A percentile compares a stretch with the other conserved stretches of the same genome.
Conservation (phyloP, 2,888 invertebrate genomes). For the Zootermopsis nevadensis region DNA sequence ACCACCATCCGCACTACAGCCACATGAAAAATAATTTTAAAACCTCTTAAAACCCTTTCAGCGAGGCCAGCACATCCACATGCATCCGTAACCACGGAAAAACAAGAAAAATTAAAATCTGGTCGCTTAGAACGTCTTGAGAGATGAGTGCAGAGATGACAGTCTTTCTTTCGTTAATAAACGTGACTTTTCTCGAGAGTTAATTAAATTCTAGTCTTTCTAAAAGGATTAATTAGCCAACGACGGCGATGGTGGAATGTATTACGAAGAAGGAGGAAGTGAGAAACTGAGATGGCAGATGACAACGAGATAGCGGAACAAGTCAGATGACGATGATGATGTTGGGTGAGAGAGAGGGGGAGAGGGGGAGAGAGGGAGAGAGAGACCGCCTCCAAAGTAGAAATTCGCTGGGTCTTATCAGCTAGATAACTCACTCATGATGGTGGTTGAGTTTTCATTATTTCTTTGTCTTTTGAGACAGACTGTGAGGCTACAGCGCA, state of each 20-base stretch:
- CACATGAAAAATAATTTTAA: background rate
- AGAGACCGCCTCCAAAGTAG: background rate
- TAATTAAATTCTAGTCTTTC: conserved; percentile 61
- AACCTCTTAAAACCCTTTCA: background rate
- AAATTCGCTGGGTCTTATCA: background rate
- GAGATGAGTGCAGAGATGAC: background rate
- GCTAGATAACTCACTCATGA: conserved; percentile 22
- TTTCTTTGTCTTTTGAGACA: background rate
- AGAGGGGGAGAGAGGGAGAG: too few relatives aligned
- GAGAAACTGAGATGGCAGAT: conserved; percentile 18
- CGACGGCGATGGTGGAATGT: conserved; percentile 40
- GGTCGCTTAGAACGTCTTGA: background rate
- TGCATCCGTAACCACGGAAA: background rate
- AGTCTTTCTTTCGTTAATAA: background rate
- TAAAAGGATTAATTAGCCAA: conserved; percentile 61
- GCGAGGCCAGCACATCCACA: background rate
- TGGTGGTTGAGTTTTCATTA: conserved; percentile 33
- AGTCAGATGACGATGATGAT: background rate
- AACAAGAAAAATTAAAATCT: background rate
- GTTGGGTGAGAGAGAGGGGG: too few relatives aligned
- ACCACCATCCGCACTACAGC: background rate
- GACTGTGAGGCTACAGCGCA: background rate
- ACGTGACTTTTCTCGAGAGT: conserved; percentile 50
- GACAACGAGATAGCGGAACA: background rate
- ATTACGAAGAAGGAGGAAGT: conserved; percentile 37